Percentiles rank a stretch among this genome's conserved stretches.
phyloP scores from a whole-genome alignment of 2,113 vertebrate species.

The Columbina picui region DNA sequence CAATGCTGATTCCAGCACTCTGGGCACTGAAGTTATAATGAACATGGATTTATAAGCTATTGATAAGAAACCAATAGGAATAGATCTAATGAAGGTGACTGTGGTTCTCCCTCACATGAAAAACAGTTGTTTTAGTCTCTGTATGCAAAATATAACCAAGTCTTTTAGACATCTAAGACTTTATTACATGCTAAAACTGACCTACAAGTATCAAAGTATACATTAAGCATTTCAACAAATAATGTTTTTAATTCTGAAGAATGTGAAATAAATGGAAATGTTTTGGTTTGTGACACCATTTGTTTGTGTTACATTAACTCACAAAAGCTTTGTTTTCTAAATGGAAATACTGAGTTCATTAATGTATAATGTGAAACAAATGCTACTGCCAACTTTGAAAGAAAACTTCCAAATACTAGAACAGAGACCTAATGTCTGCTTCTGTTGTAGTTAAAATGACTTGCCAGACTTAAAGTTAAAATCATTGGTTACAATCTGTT shows the following conservation, averaged over 20 bases:
- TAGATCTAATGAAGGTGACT: background rate
- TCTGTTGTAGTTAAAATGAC: background rate
- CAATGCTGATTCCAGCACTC: background rate
- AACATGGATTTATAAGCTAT: background rate
- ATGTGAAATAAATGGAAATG: background rate
- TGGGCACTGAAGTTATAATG: background rate
- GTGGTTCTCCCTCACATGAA: background rate
- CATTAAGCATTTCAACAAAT: background rate
- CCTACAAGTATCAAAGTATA: background rate
- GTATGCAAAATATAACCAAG: background rate
- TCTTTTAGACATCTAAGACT: background rate
- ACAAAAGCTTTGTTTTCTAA: constrained; percentile 34
- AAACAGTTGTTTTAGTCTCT: background rate
- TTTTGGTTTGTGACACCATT: background rate
- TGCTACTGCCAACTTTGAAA: constrained; percentile 7
- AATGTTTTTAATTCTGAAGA: background rate
- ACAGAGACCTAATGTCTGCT: background rate
- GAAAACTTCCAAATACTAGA: background rate
- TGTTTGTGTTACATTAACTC: constrained; percentile 5
- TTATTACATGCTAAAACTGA: background rate
- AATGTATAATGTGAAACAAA: constrained; percentile 41
- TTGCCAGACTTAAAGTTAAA: background rate
- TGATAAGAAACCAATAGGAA: background rate
- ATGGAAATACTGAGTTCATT: constrained; percentile 11
- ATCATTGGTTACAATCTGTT: background rate